Evolutionary conservation across 2,797 vertebrate species (phyloP).

Genomic region (Falco berigora): DNA sequence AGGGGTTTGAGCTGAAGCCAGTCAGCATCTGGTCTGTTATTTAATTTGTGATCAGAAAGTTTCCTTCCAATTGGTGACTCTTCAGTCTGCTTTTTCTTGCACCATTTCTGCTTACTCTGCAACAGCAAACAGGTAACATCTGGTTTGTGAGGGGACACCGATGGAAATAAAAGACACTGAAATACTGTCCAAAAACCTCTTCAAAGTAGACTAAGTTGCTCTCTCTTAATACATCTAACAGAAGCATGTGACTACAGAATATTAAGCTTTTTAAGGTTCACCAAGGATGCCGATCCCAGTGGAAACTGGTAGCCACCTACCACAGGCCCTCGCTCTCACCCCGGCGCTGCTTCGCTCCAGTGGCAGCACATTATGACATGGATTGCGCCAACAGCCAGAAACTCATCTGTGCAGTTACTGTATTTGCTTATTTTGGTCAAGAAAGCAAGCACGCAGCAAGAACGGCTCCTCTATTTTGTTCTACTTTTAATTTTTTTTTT

Average conservation of each 20-base stretch:
- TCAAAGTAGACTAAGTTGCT: background rate
- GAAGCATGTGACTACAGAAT: background rate
- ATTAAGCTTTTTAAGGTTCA: background rate
- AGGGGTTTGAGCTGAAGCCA: slow-evolving; percentile 93
- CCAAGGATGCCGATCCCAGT: background rate
- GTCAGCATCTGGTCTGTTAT: slow-evolving; percentile 89
- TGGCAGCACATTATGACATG: background rate
- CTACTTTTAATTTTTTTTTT: background rate
- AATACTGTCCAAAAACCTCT: background rate
- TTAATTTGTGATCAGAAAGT: slow-evolving; percentile 92
- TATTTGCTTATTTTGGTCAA: background rate
- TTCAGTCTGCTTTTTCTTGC: slow-evolving; percentile 75
- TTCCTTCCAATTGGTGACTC: slow-evolving; percentile 88
- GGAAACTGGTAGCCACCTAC: background rate
- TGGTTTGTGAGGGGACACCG: background rate
- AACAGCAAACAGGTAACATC: background rate
- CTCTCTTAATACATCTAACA: background rate
- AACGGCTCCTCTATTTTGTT: background rate
- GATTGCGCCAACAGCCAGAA: background rate
- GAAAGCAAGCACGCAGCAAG: background rate
- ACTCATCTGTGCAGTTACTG: background rate
- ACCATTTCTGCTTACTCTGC: slow-evolving; percentile 78
- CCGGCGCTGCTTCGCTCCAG: background rate
- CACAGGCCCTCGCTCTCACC: background rate
- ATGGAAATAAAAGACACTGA: background rate